These are phyloP conservation scores for Suillia variegata DNA, from an alignment of 2,888 invertebrate genomes.

Conservation along the genomic window DNA sequence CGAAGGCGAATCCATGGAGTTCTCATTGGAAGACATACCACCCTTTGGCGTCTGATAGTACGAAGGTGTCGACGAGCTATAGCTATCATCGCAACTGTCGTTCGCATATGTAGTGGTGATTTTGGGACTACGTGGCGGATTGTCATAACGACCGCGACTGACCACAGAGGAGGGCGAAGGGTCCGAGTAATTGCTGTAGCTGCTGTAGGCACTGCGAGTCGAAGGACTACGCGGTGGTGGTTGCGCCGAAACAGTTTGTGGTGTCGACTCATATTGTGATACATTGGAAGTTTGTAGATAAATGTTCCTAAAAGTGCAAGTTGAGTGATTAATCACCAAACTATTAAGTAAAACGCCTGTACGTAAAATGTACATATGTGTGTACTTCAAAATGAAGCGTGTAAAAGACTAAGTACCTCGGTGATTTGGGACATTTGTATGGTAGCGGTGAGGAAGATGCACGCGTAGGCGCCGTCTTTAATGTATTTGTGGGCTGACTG, in stretches of 20 bases:
- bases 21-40: slow-evolving; percentile 40
- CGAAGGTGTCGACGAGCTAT: slow-evolving; percentile 47
- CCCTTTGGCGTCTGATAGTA: slow-evolving; percentile 57
- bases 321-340: not conserved
- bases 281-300: slow-evolving; percentile 18
- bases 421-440: slow-evolving; percentile 53
- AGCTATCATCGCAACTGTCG: slow-evolving; percentile 50
- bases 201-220: slow-evolving; percentile 36
- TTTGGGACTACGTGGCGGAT: slow-evolving; percentile 58
- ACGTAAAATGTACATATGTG: no score
- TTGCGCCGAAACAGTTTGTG: no score
- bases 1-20: slow-evolving; percentile 43
- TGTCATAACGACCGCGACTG: slow-evolving; percentile 41
- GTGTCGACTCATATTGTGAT: slow-evolving; percentile 29
- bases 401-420: slow-evolving; percentile 45
- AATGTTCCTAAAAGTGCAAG: slow-evolving; percentile 18
- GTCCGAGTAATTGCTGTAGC: slow-evolving; percentile 36
- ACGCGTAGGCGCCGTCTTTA: slow-evolving; percentile 29
- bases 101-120: slow-evolving; percentile 60
- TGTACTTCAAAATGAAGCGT: slow-evolving; percentile 4
- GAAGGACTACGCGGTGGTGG: slow-evolving; percentile 38
- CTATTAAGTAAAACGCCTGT: no score
- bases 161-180: slow-evolving; percentile 22
- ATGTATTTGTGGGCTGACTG: slow-evolving; percentile 10
- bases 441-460: slow-evolving; percentile 50